phyloP scores from a whole-genome alignment of 1,140 invertebrate genomes.

The Tetraneura akinire region DNA sequence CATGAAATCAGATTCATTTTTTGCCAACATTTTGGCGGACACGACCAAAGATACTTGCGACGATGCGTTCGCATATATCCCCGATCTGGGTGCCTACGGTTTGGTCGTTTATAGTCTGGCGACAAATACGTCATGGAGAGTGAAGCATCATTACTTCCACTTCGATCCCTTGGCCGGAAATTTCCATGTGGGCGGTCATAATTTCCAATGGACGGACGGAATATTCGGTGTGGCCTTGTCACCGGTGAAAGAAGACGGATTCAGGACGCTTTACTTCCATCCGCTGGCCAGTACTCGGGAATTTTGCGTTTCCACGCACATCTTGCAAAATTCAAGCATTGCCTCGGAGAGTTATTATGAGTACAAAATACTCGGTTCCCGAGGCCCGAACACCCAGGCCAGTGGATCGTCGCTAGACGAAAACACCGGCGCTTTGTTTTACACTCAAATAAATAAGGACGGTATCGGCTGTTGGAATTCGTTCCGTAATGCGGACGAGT shows the following conservation, averaged over 20 bases:
- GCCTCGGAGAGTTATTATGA: conserved; percentile 65
- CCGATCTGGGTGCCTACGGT: conserved; percentile 73
- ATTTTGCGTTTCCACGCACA: conserved; percentile 62
- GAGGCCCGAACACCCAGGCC: conserved; percentile 72
- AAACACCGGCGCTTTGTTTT: conserved; percentile 73
- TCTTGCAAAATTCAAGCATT: conserved; percentile 70
- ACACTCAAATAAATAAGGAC: conserved; percentile 73
- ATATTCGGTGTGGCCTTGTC: conserved; percentile 72
- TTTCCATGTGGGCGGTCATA: conserved; percentile 71
- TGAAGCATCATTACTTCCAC: conserved; percentile 78
- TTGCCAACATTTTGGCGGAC: conserved; percentile 76
- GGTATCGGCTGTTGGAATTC: conserved; percentile 78
- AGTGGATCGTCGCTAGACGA: conserved; percentile 73
- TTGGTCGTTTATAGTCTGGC: conserved; percentile 74
- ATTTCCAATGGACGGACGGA: conserved; percentile 76
- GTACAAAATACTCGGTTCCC: conserved; percentile 69
- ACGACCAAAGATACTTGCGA: conserved; percentile 69
- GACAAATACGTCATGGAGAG: conserved; percentile 73
- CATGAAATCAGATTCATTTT: conserved; percentile 70
- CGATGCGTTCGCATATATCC: conserved; percentile 72
- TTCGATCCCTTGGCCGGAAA: conserved; percentile 73
- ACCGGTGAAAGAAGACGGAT: conserved; percentile 65
- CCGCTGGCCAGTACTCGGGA: conserved; percentile 73
- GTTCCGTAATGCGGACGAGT: conserved; percentile 56
- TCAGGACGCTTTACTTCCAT: conserved; percentile 75